Percentiles rank a stretch among this genome's conserved stretches.
phyloP scores from a whole-genome alignment of 1,140 invertebrate genomes.

The Apolygus lucorum region DNA sequence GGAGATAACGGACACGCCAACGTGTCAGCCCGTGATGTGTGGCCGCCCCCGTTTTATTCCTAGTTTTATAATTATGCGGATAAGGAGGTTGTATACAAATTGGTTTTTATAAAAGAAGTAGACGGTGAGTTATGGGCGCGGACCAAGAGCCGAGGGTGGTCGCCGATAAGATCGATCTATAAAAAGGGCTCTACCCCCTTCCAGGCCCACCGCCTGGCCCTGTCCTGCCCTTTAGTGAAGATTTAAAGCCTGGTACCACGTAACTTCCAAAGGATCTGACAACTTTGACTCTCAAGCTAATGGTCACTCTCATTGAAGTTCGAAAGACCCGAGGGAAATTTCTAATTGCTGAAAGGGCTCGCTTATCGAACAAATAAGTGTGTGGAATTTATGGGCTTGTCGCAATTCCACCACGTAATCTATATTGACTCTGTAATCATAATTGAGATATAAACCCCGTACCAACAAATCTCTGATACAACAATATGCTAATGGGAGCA shows the following conservation, averaged over 20 bases:
- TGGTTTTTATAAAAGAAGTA: slow-evolving; percentile 13
- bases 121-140: slow-evolving; percentile 2
- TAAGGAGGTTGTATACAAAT: slow-evolving; percentile 16
- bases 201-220: no score
- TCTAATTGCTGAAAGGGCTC: no score
- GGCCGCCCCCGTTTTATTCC: not conserved
- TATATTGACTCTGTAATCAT: no score
- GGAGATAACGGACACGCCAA: not conserved
- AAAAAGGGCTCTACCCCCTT: no score
- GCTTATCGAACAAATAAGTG: no score
- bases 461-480: no score
- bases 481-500: no score
- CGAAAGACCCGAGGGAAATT: no score
- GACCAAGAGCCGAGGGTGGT: not conserved
- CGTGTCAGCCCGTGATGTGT: slow-evolving; percentile 11
- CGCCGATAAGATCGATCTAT: slow-evolving; percentile 1
- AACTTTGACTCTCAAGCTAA: not conserved
- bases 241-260: not conserved
- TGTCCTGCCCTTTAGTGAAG: not conserved
- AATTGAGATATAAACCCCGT: no score
- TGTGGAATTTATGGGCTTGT: no score
- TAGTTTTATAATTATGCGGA: slow-evolving; percentile 14
- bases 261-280: slow-evolving; percentile 2
- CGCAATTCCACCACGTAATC: no score
- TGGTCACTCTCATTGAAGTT: slow-evolving; percentile 1